These are phyloP conservation scores for Hypsibius dujardini DNA, from an alignment of 1,140 invertebrate species.

Conservation along the genomic window DNA sequence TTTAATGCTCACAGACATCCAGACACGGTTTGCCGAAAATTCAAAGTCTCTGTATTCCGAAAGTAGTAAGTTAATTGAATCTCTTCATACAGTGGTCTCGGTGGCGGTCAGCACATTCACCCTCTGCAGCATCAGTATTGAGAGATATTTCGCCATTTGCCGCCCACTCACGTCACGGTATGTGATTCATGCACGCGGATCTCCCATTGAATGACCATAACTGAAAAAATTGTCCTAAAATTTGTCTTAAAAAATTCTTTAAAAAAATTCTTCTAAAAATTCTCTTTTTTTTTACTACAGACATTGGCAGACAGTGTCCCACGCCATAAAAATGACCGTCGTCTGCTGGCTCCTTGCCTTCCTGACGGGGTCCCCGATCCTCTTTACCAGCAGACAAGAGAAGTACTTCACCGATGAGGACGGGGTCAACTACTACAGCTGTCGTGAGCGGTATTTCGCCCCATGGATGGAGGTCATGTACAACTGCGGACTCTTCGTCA, in stretches of 20 bases:
- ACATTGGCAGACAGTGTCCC: conserved; percentile 69
- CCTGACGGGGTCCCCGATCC: conserved; percentile 49
- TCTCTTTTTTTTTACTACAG: conserved; percentile 16
- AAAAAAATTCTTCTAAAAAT: no score
- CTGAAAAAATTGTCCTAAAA: no score
- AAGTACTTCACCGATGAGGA: neutral
- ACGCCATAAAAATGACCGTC: conserved; percentile 69
- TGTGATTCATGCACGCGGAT: neutral
- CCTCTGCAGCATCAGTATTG: conserved; percentile 66
- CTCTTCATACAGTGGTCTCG: conserved; percentile 49
- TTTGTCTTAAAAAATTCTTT: no score
- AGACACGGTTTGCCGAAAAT: neutral
- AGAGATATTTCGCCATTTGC: conserved; percentile 78
- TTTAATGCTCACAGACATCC: no score
- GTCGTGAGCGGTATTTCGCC: conserved; percentile 29
- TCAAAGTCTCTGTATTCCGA: neutral
- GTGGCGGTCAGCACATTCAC: conserved; percentile 76
- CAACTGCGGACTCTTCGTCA: conserved; percentile 52
- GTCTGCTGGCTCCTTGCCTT: conserved; percentile 53
- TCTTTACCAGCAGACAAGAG: conserved; percentile 40
- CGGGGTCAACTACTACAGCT: conserved; percentile 24
- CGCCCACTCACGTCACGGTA: conserved; percentile 55
- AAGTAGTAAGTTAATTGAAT: conserved; percentile 21
- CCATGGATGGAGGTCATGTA: conserved; percentile 43
- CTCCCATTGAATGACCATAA: neutral